Conservation (phyloP, 2,888 invertebrate genomes). For the Malthinus seriepunctatus region DNA sequence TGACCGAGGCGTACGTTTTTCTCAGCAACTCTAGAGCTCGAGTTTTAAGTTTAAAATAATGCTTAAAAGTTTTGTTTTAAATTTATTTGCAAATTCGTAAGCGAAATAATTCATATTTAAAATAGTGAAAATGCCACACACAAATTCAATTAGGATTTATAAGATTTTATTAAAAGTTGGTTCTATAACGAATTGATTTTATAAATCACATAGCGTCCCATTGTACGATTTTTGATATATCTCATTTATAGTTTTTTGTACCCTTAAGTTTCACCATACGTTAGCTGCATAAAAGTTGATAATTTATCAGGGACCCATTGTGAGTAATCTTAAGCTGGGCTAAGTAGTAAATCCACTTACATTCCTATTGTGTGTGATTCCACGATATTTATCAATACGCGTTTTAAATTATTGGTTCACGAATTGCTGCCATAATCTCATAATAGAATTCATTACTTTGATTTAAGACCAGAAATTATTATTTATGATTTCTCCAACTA, state of each 20-base stretch:
- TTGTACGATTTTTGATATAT: not conserved
- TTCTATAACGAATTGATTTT: not conserved
- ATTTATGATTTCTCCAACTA: constrained; percentile 1
- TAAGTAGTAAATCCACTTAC: constrained; percentile 6
- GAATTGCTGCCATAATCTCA: constrained; percentile 1
- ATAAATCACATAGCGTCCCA: not conserved
- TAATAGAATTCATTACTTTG: constrained; percentile 5
- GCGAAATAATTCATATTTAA: too few species aligned
- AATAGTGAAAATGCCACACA: too few species aligned
- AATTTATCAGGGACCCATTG: constrained; percentile 4
- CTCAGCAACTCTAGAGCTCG: too few species aligned
- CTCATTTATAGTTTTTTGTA: not conserved
- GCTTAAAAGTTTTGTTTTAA: too few species aligned
- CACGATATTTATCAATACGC: constrained; percentile 12
- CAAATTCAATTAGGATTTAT: too few species aligned
- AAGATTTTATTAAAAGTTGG: not conserved
- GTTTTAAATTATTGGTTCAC: constrained; percentile 14
- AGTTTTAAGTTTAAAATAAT: too few species aligned
- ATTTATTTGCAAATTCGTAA: too few species aligned
- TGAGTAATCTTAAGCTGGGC: not conserved
- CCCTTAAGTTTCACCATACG: constrained; percentile 4
- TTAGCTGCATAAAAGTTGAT: constrained; percentile 4
- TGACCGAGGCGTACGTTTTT: too few species aligned
- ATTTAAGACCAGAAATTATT: constrained; percentile 1
- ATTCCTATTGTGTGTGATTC: not conserved